Evolutionary conservation across 1,140 invertebrate species (phyloP).

Genomic region (Drosophila varians): DNA sequence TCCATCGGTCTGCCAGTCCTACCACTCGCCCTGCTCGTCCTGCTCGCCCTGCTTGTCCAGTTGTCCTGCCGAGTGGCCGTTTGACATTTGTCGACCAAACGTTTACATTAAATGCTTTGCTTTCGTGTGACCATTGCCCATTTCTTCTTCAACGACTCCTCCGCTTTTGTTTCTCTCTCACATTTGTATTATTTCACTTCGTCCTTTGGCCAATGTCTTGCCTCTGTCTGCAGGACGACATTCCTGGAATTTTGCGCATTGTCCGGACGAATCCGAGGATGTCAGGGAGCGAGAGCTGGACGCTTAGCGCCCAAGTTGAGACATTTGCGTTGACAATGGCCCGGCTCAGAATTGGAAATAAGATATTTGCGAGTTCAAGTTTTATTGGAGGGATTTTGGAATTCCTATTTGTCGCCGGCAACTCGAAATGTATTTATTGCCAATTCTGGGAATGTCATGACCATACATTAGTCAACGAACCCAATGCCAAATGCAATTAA

Average conservation of each 20-base stretch:
- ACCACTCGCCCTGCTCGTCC: no score
- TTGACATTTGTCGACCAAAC: conserved; percentile 82
- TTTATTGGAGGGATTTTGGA: conserved; percentile 7
- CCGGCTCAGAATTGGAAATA: conserved; percentile 47
- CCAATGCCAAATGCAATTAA: conserved; percentile 59
- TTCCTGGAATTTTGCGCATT: conserved; percentile 73
- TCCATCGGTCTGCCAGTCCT: not conserved
- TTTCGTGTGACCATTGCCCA: conserved; percentile 62
- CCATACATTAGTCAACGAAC: conserved; percentile 43
- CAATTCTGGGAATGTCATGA: conserved; percentile 29
- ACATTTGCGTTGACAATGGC: conserved; percentile 78
- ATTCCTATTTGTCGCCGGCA: not conserved
- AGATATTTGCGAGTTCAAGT: conserved; percentile 42
- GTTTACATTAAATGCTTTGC: conserved; percentile 81
- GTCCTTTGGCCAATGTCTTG: conserved; percentile 30
- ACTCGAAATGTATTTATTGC: conserved; percentile 35
- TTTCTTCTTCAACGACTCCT: conserved; percentile 28
- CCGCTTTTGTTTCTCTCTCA: conserved; percentile 21
- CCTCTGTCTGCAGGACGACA: conserved; percentile 59
- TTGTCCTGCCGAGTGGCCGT: conserved; percentile 58
- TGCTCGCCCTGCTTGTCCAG: not conserved
- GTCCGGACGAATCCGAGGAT: conserved; percentile 34
- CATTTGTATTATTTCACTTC: conserved; percentile 22
- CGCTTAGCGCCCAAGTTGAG: conserved; percentile 58
- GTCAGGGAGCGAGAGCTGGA: conserved; percentile 9